Evolutionary conservation across 64 coral and sea anemone species (phyloP).

Genomic region (Stichodactyla helianthus): DNA sequence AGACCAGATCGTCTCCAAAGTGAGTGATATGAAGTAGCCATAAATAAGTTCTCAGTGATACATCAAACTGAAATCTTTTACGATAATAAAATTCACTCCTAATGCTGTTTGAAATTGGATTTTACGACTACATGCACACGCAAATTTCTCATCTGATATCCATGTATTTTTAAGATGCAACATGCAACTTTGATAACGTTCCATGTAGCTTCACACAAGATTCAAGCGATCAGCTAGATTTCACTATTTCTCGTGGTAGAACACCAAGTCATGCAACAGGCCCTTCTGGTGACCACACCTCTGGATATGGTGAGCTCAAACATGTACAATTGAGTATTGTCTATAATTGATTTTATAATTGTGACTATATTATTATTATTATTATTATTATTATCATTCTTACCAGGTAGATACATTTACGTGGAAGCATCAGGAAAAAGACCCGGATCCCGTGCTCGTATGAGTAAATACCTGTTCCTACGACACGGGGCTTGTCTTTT

Average conservation of each 20-base stretch:
- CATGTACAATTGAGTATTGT: not conserved
- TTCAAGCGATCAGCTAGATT: slow-evolving; percentile 29
- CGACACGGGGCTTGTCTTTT: slow-evolving; percentile 18
- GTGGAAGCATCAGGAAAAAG: not conserved
- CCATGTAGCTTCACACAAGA: slow-evolving; percentile 24
- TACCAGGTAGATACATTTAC: slow-evolving; percentile 1
- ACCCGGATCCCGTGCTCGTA: not conserved
- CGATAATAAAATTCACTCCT: no score
- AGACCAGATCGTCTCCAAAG: not conserved
- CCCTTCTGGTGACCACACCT: slow-evolving; percentile 51
- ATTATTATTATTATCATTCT: not conserved
- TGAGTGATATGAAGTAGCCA: not conserved
- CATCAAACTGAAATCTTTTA: no score
- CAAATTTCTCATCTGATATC: no score
- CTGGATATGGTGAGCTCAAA: slow-evolving; percentile 29
- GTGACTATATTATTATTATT: not conserved
- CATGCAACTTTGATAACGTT: slow-evolving; percentile 42
- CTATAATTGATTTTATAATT: not conserved
- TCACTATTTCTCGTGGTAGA: not conserved
- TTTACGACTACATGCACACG: no score
- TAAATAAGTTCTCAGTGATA: no score
- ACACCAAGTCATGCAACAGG: slow-evolving; percentile 27
- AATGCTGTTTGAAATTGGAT: no score
- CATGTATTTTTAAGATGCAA: not conserved
- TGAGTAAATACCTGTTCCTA: not conserved